A percentile compares a stretch with the other conserved stretches of the same genome.
Evolutionary conservation across 2,888 invertebrate genomes (phyloP).

Genomic region (Scelioninae gen. 1): DNA sequence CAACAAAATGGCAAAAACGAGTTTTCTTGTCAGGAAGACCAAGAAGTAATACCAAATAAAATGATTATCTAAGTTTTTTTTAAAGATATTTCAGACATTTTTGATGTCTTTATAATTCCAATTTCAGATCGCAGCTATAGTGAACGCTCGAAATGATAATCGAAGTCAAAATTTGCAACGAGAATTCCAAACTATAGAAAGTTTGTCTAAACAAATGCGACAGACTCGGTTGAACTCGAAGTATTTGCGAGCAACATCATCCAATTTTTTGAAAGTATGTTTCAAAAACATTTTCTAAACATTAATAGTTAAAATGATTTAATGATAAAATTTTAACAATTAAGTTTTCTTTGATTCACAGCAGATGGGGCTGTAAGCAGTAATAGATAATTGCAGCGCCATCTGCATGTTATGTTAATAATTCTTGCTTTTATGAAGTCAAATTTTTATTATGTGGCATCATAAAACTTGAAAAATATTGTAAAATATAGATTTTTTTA

Average conservation of each 20-base stretch:
- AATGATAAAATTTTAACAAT: too few relatives aligned
- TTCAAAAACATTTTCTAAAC: not conserved
- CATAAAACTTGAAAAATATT: too few relatives aligned
- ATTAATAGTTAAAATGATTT: too few relatives aligned
- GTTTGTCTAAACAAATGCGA: slow-evolving; percentile 57
- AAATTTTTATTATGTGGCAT: too few relatives aligned
- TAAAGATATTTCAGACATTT: too few relatives aligned
- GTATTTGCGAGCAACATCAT: slow-evolving; percentile 21
- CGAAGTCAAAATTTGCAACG: slow-evolving; percentile 55
- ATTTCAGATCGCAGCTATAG: slow-evolving; percentile 80
- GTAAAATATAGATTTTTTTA: not conserved
- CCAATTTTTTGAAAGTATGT: slow-evolving; percentile 52
- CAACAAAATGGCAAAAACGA: slow-evolving; percentile 80
- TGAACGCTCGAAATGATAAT: slow-evolving; percentile 76
- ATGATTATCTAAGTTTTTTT: too few relatives aligned
- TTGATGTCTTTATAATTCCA: too few relatives aligned
- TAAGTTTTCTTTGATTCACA: too few relatives aligned
- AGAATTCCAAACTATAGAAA: slow-evolving; percentile 63
- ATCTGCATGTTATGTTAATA: too few relatives aligned
- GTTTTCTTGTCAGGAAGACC: slow-evolving; percentile 81
- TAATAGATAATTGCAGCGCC: too few relatives aligned
- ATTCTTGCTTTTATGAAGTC: too few relatives aligned
- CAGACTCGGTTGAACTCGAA: slow-evolving; percentile 39
- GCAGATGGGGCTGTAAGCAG: too few relatives aligned
- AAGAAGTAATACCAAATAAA: slow-evolving; percentile 76